Base-by-base conservation (phyloP, 1,140 invertebrate genomes). In the Leptinotarsa texana region DNA sequence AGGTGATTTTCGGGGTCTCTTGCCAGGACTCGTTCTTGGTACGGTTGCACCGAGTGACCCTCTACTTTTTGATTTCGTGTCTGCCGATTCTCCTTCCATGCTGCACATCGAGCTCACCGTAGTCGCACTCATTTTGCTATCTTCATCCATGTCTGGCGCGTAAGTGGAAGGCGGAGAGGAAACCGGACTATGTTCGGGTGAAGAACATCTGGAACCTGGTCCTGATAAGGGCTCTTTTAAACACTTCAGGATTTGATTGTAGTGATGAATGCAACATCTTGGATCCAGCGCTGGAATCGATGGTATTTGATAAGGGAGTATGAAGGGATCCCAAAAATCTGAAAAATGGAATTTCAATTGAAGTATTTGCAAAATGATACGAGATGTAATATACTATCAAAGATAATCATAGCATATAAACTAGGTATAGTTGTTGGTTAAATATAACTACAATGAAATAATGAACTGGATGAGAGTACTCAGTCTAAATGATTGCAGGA, bases 1-100 rank as follows among this genome's bases (percentile, higher is more conserved):
- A 0, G 94, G 94, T 3, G 93, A 94, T 80, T 95, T 95, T n/a
- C 94, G 86, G 0, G 93, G 92, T 74, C 91, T 91, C 75, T 88
- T 86, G 69, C 90, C 87, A 3, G 84, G 33, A 42, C 33, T 42
- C 1, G 33, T 42, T 42, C 73, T 24, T 18, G 18, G n/a, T 18
- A 3, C 72, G 70, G 84, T 76, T 76, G 84, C 74, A 51, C 85
- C 72, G 18, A 33, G 49, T 8, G 47, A 24, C 47, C 67, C 73
- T 22, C 66, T 74, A 22, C 0, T n/a, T 61, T 24, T 77, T 15
- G 27, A 63, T n/a, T 42, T 74, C 22, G 48, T 49, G 74, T 68
- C 69, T 75, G 33, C 8, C 8, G 33, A 11, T 11, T 42, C 75
- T 74, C 79, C 80, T 27, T 79, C 75, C 5, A 48, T 24, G 15